These are phyloP conservation scores for Scaptomyza cyrtandrae DNA, from an alignment of 2,888 invertebrate species.

Conservation along the genomic window DNA sequence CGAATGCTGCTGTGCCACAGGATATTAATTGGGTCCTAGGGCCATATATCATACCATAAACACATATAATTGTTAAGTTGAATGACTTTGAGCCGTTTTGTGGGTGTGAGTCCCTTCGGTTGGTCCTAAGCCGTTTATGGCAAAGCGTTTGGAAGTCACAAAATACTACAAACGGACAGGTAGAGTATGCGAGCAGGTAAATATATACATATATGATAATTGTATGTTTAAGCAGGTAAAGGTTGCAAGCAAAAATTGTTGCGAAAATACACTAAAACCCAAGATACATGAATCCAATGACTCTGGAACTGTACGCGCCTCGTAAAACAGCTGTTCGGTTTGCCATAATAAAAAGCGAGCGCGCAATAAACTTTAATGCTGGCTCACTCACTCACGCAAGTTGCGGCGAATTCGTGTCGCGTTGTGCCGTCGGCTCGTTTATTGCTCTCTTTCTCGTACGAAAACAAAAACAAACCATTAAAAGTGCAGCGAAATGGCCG, in stretches of 20 bases:
- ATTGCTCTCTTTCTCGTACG: conserved; percentile 46
- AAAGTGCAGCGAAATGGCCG: conserved; percentile 66
- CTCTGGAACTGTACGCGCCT: conserved; percentile 50
- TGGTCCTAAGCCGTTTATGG: conserved; percentile 62
- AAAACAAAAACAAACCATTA: conserved; percentile 78
- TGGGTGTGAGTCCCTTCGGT: conserved; percentile 44
- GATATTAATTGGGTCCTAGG: conserved; percentile 17
- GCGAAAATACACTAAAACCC: conserved; percentile 3
- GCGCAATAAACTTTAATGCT: conserved; percentile 46
- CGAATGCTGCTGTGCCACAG: conserved; percentile 6
- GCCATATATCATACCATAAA: background rate
- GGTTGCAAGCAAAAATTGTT: conserved; percentile 10
- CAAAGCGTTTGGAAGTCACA: conserved; percentile 74
- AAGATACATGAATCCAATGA: conserved; percentile 32
- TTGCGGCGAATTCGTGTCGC: conserved; percentile 61
- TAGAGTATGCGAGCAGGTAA: conserved; percentile 50
- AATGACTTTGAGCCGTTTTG: conserved; percentile 38
- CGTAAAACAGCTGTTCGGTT: conserved; percentile 65
- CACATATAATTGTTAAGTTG: conserved; percentile 25
- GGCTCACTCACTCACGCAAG: conserved; percentile 47
- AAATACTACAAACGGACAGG: conserved; percentile 35
- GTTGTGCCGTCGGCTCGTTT: conserved; percentile 22
- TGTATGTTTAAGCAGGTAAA: conserved; percentile 19
- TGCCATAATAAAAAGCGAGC: conserved; percentile 68
- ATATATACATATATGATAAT: conserved; percentile 13